Conservation (phyloP, 2,113 vertebrate species). For the Beaufortia kweichowensis region DNA sequence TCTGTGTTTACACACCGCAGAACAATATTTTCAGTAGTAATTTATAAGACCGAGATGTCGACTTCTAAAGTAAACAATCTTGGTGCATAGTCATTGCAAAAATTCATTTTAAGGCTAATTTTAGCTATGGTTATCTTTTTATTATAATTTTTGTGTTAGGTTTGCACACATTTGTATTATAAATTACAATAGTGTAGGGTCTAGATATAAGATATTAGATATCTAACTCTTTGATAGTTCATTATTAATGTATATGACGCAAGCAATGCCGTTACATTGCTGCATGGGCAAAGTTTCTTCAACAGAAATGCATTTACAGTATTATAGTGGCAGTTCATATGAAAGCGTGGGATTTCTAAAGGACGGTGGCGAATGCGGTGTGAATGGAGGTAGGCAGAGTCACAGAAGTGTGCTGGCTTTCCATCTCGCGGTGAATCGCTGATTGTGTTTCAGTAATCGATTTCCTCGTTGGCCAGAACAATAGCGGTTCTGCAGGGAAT, state of each 20-base stretch:
- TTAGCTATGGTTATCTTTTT: not conserved
- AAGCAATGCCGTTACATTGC: too few relatives aligned
- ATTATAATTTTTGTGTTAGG: not conserved
- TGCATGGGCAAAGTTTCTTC: not conserved
- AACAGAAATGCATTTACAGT: not conserved
- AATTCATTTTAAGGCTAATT: not conserved
- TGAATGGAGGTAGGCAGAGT: not conserved
- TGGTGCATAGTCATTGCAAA: not conserved
- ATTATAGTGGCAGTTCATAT: conserved; percentile 4
- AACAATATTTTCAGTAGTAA: conserved; percentile 14
- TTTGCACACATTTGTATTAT: not conserved
- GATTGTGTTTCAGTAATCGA: conserved; percentile 73
- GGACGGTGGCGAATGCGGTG: not conserved
- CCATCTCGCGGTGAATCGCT: conserved; percentile 62
- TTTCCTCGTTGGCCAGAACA: conserved; percentile 78
- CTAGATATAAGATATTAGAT: not conserved
- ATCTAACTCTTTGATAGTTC: not conserved
- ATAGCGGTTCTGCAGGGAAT: conserved; percentile 79
- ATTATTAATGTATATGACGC: conserved; percentile 2
- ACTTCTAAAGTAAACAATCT: not conserved
- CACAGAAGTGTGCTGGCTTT: conserved; percentile 46
- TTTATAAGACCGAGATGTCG: not conserved
- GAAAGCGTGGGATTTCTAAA: not conserved
- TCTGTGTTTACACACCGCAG: not conserved
- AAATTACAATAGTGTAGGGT: not conserved